Conservation (phyloP, 2,797 vertebrate species). For the Bradypus variegatus region DNA sequence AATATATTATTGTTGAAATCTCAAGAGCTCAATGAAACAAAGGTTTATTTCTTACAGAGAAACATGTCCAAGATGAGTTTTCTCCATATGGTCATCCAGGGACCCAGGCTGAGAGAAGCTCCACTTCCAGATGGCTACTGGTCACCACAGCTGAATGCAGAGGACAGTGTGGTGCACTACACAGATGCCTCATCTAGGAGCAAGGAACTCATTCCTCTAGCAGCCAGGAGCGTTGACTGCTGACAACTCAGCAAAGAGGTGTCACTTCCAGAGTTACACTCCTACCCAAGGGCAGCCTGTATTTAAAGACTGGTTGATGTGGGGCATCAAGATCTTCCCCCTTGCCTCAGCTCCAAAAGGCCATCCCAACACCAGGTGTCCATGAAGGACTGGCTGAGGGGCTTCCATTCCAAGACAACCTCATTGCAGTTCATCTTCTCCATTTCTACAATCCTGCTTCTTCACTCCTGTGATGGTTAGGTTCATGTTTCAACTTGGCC, state of each 20-base stretch:
- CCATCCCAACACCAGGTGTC: neutral
- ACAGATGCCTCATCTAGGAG: neutral
- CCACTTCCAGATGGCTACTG: neutral
- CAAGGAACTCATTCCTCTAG: neutral
- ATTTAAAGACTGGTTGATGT: neutral
- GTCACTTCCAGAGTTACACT: neutral
- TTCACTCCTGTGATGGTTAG: neutral
- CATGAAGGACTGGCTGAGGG: neutral
- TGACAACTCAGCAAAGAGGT: neutral
- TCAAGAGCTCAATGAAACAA: neutral
- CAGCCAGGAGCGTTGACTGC: neutral
- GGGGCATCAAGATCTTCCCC: neutral
- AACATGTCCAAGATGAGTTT: neutral
- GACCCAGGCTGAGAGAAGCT: neutral
- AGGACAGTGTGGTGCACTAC: neutral
- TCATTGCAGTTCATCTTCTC: neutral
- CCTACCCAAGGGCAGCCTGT: neutral
- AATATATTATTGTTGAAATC: neutral
- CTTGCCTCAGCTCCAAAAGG: neutral
- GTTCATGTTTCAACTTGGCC: too few relatives aligned
- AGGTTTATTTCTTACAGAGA: neutral
- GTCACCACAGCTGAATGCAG: neutral
- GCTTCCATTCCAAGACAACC: neutral
- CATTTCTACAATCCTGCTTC: neutral
- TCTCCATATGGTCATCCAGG: neutral